Evolutionary conservation across 2,113 vertebrate genomes (phyloP).

Genomic region (Tapirus terrestris): DNA sequence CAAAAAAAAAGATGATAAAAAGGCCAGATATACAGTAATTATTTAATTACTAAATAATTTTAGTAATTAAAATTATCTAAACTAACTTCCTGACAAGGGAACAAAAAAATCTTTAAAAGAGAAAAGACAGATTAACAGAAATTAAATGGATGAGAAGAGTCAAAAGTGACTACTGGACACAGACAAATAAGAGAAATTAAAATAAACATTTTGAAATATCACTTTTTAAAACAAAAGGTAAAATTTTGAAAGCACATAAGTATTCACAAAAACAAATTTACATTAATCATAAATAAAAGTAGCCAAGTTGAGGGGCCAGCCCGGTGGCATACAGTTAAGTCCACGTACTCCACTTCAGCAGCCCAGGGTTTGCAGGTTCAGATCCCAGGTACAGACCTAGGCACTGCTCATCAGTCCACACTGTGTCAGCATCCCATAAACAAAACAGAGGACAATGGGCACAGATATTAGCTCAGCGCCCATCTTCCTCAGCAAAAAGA

Average conservation of each 20-base stretch:
- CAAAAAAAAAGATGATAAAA: background rate
- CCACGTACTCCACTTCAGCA: too few relatives aligned
- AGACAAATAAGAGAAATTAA: background rate
- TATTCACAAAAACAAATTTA: background rate
- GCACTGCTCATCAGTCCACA: too few relatives aligned
- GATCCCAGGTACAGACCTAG: too few relatives aligned
- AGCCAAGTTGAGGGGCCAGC: background rate
- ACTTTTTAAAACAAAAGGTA: conserved; percentile 21
- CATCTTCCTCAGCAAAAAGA: too few relatives aligned
- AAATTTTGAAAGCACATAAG: background rate
- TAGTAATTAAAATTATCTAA: background rate
- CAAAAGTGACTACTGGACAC: background rate
- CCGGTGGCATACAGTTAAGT: too few relatives aligned
- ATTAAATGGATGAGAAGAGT: background rate
- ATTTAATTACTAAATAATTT: too few relatives aligned
- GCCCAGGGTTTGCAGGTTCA: too few relatives aligned
- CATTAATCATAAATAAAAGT: too few relatives aligned
- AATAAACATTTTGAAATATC: background rate
- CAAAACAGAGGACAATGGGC: too few relatives aligned
- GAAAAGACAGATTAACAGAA: background rate
- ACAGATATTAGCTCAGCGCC: too few relatives aligned
- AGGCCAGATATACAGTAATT: background rate
- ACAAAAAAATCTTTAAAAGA: background rate
- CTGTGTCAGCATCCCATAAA: too few relatives aligned
- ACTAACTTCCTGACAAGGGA: background rate